Evolutionary conservation across 2,797 vertebrate species (phyloP).

Genomic region (Crocodylus rhombifer): DNA sequence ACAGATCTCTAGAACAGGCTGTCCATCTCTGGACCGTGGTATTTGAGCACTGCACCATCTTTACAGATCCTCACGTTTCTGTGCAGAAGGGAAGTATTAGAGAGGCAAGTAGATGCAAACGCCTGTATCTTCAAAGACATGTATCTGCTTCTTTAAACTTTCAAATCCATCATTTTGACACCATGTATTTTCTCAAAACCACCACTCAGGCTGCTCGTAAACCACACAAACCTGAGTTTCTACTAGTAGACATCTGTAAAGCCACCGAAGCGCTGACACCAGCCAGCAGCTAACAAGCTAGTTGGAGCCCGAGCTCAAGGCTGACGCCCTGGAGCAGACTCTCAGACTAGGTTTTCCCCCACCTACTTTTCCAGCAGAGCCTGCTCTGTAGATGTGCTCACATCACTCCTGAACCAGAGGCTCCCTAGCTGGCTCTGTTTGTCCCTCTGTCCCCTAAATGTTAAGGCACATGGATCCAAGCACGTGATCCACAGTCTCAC

Average conservation of each 20-base stretch:
- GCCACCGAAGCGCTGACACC: not conserved
- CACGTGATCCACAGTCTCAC: no score
- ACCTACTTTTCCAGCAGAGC: not conserved
- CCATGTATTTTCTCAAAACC: not conserved
- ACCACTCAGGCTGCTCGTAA: not conserved
- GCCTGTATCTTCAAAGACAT: not conserved
- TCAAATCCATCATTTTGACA: not conserved
- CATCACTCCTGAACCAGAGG: not conserved
- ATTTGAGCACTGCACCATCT: not conserved
- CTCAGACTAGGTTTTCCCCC: not conserved
- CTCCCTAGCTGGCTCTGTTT: not conserved
- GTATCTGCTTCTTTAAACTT: not conserved
- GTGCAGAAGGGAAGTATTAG: conserved; percentile 10
- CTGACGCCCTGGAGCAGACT: not conserved
- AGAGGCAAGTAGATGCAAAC: conserved; percentile 11
- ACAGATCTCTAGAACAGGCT: not conserved
- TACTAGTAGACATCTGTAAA: not conserved
- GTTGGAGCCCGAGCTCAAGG: fast-evolving
- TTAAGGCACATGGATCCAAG: no score
- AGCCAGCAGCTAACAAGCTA: not conserved
- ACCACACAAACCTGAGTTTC: not conserved
- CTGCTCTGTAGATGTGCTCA: fast-evolving
- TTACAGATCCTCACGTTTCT: not conserved
- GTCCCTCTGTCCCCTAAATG: not conserved
- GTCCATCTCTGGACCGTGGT: not conserved